These are phyloP conservation scores for Liasis olivaceus DNA, from an alignment of 2,797 vertebrate species.

Conservation along the genomic window DNA sequence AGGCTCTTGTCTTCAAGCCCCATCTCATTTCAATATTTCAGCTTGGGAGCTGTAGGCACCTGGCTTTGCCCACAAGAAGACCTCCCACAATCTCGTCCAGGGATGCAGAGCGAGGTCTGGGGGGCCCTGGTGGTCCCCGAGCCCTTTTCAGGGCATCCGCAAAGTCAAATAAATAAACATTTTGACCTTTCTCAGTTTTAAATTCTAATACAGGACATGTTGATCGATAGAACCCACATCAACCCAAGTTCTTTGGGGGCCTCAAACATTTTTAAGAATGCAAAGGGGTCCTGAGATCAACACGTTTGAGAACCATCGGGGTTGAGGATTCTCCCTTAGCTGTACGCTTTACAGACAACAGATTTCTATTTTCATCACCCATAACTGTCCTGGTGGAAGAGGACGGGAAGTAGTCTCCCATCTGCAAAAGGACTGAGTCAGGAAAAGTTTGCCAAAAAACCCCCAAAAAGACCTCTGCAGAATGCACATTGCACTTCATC, in stretches of 20 bases:
- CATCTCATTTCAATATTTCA: neutral
- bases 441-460: neutral
- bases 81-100: too few relatives aligned
- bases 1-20: neutral
- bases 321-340: neutral
- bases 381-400: neutral
- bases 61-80: neutral
- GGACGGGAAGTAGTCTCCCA: neutral
- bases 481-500: neutral
- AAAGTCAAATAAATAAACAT: too few relatives aligned
- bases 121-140: too few relatives aligned
- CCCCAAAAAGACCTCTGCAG: neutral
- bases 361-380: neutral
- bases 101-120: too few relatives aligned
- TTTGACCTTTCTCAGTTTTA: too few relatives aligned
- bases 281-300: too few relatives aligned
- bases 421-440: neutral
- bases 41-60: neutral
- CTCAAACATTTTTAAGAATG: too few relatives aligned
- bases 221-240: too few relatives aligned
- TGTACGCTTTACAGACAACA: neutral
- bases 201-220: too few relatives aligned
- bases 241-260: too few relatives aligned
- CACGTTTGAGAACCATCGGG: too few relatives aligned
- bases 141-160: too few relatives aligned